Conservation (phyloP, 2,113 vertebrate species). For the Paradoxurus hermaphroditus region DNA sequence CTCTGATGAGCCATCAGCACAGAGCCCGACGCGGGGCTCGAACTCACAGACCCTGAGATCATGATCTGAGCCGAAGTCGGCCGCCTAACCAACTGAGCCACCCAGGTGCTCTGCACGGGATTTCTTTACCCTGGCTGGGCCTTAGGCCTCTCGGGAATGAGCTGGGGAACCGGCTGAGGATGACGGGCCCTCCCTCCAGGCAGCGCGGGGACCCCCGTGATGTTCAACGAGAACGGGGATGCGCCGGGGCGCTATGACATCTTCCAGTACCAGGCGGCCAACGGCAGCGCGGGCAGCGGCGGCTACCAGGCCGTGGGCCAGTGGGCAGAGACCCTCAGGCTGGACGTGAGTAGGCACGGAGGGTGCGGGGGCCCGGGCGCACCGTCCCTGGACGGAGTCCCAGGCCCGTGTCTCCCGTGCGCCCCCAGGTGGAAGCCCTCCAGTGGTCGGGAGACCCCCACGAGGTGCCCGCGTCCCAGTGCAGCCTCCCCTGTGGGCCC, state of each 20-base stretch:
- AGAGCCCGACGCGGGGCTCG: no score
- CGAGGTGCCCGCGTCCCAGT: conserved; percentile 86
- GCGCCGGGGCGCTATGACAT: conserved; percentile 95
- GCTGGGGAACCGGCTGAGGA: not conserved
- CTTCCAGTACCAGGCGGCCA: conserved; percentile 94
- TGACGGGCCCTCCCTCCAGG: conserved; percentile 77
- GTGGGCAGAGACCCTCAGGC: conserved; percentile 90
- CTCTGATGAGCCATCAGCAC: no score
- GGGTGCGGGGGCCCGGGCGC: not conserved
- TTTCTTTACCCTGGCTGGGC: not conserved
- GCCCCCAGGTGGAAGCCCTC: conserved; percentile 86
- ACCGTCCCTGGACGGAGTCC: fast-evolving
- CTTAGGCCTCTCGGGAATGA: not conserved
- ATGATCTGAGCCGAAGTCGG: no score
- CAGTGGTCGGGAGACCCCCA: conserved; percentile 87
- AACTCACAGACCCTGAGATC: no score
- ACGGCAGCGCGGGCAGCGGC: conserved; percentile 85
- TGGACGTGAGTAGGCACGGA: conserved; percentile 82
- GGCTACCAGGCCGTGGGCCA: conserved; percentile 91
- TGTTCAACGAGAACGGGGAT: conserved; percentile 94
- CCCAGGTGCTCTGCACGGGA: no score
- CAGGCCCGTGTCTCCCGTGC: fast-evolving
- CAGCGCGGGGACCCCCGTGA: conserved; percentile 91
- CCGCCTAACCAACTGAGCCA: no score
- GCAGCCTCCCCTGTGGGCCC: conserved; percentile 91